Evolutionary conservation across 2,797 vertebrate genomes (phyloP), one percentile per base, ranked within the genome.

Genomic region (Merluccius polli): DNA sequence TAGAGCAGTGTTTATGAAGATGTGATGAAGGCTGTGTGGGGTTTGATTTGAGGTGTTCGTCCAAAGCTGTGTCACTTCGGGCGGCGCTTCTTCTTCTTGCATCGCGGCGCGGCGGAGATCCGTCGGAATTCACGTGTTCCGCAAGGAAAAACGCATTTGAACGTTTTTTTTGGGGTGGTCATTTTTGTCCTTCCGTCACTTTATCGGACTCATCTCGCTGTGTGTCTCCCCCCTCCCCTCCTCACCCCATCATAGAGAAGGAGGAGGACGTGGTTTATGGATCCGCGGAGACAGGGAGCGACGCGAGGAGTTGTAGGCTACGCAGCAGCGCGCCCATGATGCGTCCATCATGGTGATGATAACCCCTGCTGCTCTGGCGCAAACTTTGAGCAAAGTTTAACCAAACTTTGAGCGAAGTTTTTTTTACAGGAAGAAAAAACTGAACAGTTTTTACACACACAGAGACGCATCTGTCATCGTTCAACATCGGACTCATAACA

Each of bases 181-280:
- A 2, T 48, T 7, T 48, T 48, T n/a, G n/a, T n/a, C 5, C 8
- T 41, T 13, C 38, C 38, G 38, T 41, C 10, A 1, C 35, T 36
- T 5, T 21, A 21, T 21, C 15, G 44, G 15, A 16, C 8, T 67
- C 63, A 29, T 67, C 24, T 13, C 63, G 2, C 63, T 11, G 63
- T 18, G n/a, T 12, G 4, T 29, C 63, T 24, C 35, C 35, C n/a
- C 44, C 44, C 3, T 35, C 44, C 44, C 44, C 44, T 11, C 44
- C 44, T 2, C n/a, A n/a, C n/a, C 52, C 11, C 52, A n/a, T n/a
- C n/a, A n/a, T n/a, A 10, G 35, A 36, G n/a, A 11, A 67, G 82
- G 74, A 65, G 35, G 76, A 75, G 81, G 77, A 65, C 83, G 88
- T 85, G 6, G 88, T 92, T 90, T 90, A 89, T 90, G 90, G 91